phyloP scores from a whole-genome alignment of 1,140 invertebrate genomes.

The Sarcophaga bullata region DNA sequence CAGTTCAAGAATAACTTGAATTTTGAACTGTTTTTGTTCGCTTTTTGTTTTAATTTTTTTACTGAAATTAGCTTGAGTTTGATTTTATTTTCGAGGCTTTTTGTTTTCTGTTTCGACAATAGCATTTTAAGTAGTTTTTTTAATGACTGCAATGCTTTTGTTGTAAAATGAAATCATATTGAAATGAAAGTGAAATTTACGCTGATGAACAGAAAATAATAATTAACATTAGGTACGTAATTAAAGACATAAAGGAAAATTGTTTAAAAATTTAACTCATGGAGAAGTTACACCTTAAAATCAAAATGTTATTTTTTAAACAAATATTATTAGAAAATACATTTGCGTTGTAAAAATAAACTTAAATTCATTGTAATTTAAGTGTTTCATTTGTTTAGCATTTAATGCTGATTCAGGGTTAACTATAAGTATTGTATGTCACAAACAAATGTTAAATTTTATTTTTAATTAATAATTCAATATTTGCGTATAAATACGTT shows the following conservation, averaged over 20 bases:
- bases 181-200: conserved; percentile 19
- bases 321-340: no score
- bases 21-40: conserved; percentile 1
- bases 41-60: no score
- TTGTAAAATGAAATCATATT: background rate
- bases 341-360: no score
- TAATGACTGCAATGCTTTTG: background rate
- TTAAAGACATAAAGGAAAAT: no score
- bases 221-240: background rate
- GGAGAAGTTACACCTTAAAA: no score
- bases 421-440: background rate
- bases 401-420: background rate
- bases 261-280: no score
- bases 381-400: background rate
- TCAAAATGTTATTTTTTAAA: no score
- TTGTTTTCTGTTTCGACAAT: background rate
- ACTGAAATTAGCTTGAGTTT: no score
- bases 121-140: conserved; percentile 9
- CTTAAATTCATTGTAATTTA: no score
- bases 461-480: background rate
- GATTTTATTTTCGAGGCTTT: background rate
- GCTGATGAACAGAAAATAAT: background rate
- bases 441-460: background rate
- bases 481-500: background rate
- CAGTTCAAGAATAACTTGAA: conserved; percentile 21